Evolutionary conservation across 2,797 vertebrate genomes (phyloP).

Genomic region (Protonibea diacanthus): DNA sequence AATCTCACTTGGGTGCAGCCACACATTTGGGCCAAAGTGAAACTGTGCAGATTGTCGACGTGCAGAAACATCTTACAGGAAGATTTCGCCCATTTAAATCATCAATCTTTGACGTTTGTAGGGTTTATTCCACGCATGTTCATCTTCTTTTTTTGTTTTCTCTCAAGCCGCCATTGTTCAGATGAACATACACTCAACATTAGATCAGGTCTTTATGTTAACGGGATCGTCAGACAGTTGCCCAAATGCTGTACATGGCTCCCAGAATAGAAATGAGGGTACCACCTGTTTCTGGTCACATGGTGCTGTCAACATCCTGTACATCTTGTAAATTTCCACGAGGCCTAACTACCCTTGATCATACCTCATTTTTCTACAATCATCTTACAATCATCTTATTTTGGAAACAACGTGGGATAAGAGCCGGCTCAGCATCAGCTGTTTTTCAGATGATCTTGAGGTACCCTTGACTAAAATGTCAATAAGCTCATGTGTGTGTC

Average conservation of each 20-base stretch:
- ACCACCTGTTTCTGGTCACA: constrained; percentile 73
- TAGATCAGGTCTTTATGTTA: constrained; percentile 34
- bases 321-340: constrained; percentile 36
- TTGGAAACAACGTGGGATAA: neutral
- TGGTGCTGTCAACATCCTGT: constrained; percentile 52
- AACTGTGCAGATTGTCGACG: constrained; percentile 44
- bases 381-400: too few relatives aligned
- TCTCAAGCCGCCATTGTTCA: neutral
- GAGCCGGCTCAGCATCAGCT: neutral
- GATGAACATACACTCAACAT: neutral
- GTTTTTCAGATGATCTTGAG: constrained; percentile 31
- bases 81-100: neutral
- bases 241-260: constrained; percentile 52
- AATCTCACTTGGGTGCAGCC: constrained; percentile 47
- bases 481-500: constrained; percentile 29
- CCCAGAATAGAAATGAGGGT: constrained; percentile 75
- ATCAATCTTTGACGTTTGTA: neutral
- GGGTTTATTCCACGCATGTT: neutral
- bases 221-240: constrained; percentile 27
- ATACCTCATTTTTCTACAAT: neutral
- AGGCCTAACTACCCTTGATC: constrained; percentile 1
- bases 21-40: constrained; percentile 56
- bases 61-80: constrained; percentile 22
- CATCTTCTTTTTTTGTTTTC: neutral
- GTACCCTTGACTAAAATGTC: constrained; percentile 42